These are phyloP conservation scores for Geotrupes spiniger DNA, from an alignment of 2,888 invertebrate species.

Conservation along the genomic window DNA sequence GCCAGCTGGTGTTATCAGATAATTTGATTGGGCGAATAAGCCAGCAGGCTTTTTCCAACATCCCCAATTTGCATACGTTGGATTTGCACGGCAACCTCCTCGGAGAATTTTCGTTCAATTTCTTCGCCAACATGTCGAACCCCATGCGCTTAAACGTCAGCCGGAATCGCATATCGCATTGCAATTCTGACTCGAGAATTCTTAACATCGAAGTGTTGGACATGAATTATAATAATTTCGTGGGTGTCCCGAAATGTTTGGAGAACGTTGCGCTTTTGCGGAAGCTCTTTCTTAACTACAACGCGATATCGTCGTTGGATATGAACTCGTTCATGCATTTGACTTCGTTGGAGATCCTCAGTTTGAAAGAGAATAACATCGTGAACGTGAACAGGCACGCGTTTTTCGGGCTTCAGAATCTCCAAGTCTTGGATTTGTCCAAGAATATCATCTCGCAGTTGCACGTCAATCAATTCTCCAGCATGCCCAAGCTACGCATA, in stretches of 20 bases:
- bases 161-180: conserved; percentile 59
- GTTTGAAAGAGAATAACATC: conserved; percentile 72
- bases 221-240: conserved; percentile 66
- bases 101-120: conserved; percentile 63
- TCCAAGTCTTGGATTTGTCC: conserved; percentile 78
- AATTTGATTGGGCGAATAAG: conserved; percentile 76
- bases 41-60: conserved; percentile 68
- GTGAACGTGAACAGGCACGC: conserved; percentile 70
- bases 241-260: conserved; percentile 66
- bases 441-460: conserved; percentile 73
- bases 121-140: conserved; percentile 68
- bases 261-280: conserved; percentile 63
- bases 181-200: conserved; percentile 51
- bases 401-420: conserved; percentile 69
- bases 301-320: conserved; percentile 67
- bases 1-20: conserved; percentile 78
- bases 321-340: conserved; percentile 73
- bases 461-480: conserved; percentile 77
- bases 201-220: conserved; percentile 69
- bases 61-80: conserved; percentile 72
- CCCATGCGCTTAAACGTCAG: conserved; percentile 76
- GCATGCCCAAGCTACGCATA: conserved; percentile 69
- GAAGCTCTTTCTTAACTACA: conserved; percentile 71
- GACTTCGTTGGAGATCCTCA: conserved; percentile 68
- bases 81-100: conserved; percentile 80